Evolutionary conservation across 2,113 vertebrate species (phyloP), one percentile per base, ranked within the genome.

Genomic region (Chloroceryle aenea): DNA sequence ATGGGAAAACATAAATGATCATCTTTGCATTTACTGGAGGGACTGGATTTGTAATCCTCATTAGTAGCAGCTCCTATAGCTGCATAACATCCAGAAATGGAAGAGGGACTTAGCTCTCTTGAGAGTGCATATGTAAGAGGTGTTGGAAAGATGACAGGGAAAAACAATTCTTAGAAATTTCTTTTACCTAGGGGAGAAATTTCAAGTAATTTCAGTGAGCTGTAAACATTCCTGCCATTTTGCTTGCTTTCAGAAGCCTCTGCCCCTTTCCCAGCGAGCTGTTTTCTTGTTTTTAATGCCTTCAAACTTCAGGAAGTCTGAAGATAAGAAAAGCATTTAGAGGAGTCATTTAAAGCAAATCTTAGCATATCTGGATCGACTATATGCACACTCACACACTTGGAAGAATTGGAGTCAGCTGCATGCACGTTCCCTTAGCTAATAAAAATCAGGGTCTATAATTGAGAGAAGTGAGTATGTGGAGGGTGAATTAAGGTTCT

Each of bases 401-500:
- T 50, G n/a, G 48, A 64, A 61, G 64, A 84, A 14, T 80, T 55
- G 48, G 63, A 92, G 64, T 85, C 71, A 55, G 48, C 78, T 68
- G 64, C 79, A 56, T 1, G 6, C 3, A 3, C 1, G 0, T 78
- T 85, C 73, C 68, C 48, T 16, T 13, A 64, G 56, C 64, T 90
- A 61, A 64, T 93, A 78, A 72, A 84, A 90, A 82, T 32, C 47
- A 45, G 48, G 55, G 26, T 40, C 48, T 64, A 5, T 86, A 78
- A 84, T 78, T 75, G 52, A 8, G 69, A 47, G 42, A 78, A 86
- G 22, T 45, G 84, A 84, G 38, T 6, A 0, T 82, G 77, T 78
- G 73, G 72, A 89, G 56, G 69, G 84, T 93, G 76, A 92, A 74
- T 82, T 96, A 89, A 92, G 93, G 92, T 71, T 93, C 79, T 48